phyloP scores from a whole-genome alignment of 2,888 invertebrate genomes.

The Watsonalla binaria region DNA sequence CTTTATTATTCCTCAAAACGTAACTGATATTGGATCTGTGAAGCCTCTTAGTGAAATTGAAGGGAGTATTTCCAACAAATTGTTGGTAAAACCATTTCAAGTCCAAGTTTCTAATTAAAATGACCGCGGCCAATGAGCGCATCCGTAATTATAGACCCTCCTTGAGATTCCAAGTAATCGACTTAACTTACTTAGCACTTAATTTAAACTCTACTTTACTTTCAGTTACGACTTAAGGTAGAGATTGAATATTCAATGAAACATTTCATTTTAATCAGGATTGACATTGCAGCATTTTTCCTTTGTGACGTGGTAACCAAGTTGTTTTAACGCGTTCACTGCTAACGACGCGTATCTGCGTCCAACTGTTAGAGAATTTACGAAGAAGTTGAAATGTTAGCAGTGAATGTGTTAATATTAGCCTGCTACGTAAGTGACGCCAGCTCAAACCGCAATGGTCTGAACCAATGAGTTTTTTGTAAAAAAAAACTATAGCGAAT shows the following conservation, averaged over 20 bases:
- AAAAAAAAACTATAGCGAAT: too few relatives aligned
- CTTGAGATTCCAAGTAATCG: background rate
- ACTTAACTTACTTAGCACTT: background rate
- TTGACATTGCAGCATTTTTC: too few relatives aligned
- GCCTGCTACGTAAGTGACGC: too few relatives aligned
- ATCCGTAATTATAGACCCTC: background rate
- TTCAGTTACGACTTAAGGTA: background rate
- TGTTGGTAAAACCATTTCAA: slow-evolving; percentile 14
- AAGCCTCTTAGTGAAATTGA: slow-evolving; percentile 7
- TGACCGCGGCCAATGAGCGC: slow-evolving; percentile 4
- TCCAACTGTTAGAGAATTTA: too few relatives aligned
- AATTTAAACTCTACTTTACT: background rate
- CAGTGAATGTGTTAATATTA: too few relatives aligned
- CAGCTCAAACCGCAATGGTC: too few relatives aligned
- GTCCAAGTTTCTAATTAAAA: slow-evolving; percentile 19
- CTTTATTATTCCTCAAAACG: slow-evolving; percentile 3
- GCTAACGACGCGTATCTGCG: too few relatives aligned
- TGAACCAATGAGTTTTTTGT: too few relatives aligned
- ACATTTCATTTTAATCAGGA: too few relatives aligned
- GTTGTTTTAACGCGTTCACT: too few relatives aligned
- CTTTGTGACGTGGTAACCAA: too few relatives aligned
- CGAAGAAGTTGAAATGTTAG: too few relatives aligned
- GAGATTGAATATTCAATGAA: background rate
- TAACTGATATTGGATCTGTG: slow-evolving; percentile 10
- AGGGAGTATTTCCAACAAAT: slow-evolving; percentile 11